Evolutionary conservation across 2,888 invertebrate genomes (phyloP), one percentile per base, ranked within the genome.

Genomic region (Operophtera brumata): DNA sequence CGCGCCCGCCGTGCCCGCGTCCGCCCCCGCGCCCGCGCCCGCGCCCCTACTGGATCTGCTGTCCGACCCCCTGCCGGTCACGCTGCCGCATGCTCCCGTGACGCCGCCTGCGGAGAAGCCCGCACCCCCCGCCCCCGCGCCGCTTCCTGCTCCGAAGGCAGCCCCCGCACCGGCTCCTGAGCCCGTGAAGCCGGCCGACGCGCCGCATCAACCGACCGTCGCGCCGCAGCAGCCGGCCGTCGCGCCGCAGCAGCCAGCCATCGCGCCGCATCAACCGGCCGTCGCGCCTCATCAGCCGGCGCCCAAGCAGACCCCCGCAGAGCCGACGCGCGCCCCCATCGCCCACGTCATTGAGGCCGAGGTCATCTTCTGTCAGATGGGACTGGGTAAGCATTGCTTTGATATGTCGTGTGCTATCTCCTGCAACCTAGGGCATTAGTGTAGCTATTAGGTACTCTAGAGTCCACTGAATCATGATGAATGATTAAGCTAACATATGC

Each of bases 281-380:
- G 91, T 67, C 87, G 90, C 48, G 86, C 54, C 14, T 56, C 54
- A 5, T 56, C 69, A 11, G 42, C 70, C 74, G 28, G 62, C 68
- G 11, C 35, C 49, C 12, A 61, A 64, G 54, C 64, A 66, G 13
- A 63, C 64, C 46, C 62, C 67, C 46, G 61, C 76, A 32, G 80
- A 80, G 61, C 70, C 78, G 11, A 43, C 70, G 54, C 80, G 81
- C 61, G 76, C 77, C 47, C 81, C 87, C 52, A 70, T 82, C 52
- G 86, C 91, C 32, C 89, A 89, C 72, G 86, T 91, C 73, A 92
- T 92, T 59, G 92, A 92, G 70, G 93, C 94, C 39, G 94, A 94
- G 72, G 93, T 93, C 64, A 93, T 94, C 71, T 94, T 94, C 86
- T 92, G 93, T 78, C 92, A 93, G 80, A 93, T 94, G 92, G 94